Evolutionary conservation across 2,797 vertebrate genomes (phyloP).

Genomic region (Hipposideros larvatus): DNA sequence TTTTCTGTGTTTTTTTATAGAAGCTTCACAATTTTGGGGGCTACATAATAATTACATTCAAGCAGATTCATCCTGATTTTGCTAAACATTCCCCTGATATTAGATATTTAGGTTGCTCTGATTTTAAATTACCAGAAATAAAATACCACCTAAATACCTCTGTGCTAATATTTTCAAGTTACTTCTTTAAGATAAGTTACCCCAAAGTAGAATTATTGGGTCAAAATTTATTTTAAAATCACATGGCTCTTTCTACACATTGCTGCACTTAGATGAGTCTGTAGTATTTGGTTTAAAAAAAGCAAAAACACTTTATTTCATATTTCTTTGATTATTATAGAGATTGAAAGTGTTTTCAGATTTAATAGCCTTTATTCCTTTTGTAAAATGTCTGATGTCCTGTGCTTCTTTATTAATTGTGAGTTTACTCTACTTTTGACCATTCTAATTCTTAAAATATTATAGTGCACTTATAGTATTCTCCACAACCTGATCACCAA

Average conservation of each 20-base stretch:
- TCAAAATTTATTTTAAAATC: constrained; percentile 23
- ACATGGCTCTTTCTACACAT: background rate
- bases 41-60: background rate
- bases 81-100: background rate
- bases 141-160: background rate
- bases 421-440: background rate
- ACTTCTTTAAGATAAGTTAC: background rate
- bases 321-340: background rate
- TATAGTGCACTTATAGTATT: background rate
- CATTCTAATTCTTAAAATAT: background rate
- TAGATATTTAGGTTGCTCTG: constrained; percentile 4
- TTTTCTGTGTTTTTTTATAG: constrained; percentile 20
- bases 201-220: background rate
- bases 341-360: constrained; percentile 29
- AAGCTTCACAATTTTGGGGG: background rate
- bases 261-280: background rate
- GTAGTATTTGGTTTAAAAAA: background rate
- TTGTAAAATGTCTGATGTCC: background rate
- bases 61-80: background rate
- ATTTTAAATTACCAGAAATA: constrained; percentile 26
- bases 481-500: background rate
- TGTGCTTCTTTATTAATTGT: background rate
- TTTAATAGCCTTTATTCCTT: background rate
- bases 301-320: background rate
- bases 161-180: constrained; percentile 19